Evolutionary conservation across 1,140 invertebrate genomes (phyloP), one percentile per base, ranked within the genome.

Genomic region (Bursaphelenchus mucronatus): DNA sequence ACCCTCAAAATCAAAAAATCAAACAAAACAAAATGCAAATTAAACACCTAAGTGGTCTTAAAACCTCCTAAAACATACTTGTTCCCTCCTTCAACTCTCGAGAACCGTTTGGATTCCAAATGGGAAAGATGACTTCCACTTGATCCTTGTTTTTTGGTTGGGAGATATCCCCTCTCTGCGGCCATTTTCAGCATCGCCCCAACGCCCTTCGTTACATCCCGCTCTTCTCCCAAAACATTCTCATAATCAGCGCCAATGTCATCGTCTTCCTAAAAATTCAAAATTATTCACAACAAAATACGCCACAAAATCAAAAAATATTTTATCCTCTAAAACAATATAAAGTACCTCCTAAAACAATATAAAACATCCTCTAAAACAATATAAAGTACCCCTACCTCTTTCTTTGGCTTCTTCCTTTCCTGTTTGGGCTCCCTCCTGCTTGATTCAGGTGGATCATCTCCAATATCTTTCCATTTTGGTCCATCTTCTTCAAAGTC

Each of bases 161-260:
- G n/a, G 88, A 97, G 83, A 82, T 95, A 96, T 13, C 86, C 95
- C 86, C 97, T 97, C 72, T 91, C 94, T 78, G 90, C 86, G 8
- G 94, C 94, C 46, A 98, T 82, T 76, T 89, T 88, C 49, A 98
- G 84, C 6, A 95, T 94, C 66, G 91, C 91, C 57, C 88, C 92
- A 19, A 97, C 87, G 50, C 95, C 94, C 41, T 88, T 86, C 54
- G 89, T 91, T n/a, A 95, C 87, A 78, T 93, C 89, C 0, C 94
- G 92, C 83, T 98, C 95, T 71, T 92, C 92, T 76, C 94, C 94
- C 57, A 98, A 83, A 80, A 77, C 75, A 57, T 81, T 81, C 51
- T 70, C 67, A 50, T 78, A 71, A 45, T 81, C 79, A 9, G 61
- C 71, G 15, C 78, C 70, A 11, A 69, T 61, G 11, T 43, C 63